Evolutionary conservation across 1,140 invertebrate species (phyloP).

Genomic region (Wasmannia auropunctata): DNA sequence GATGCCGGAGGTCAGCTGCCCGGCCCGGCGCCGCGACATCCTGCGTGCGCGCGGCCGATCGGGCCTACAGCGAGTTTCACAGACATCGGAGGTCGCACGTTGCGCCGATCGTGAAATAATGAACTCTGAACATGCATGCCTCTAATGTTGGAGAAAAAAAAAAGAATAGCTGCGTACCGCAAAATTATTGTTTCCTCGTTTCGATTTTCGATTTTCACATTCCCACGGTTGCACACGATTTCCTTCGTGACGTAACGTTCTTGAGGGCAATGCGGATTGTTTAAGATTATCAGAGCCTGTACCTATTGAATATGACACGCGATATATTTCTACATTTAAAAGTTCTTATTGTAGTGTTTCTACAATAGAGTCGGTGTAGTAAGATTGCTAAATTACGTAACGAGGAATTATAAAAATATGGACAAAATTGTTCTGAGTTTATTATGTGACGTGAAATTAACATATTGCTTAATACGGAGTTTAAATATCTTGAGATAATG

Average conservation of each 20-base stretch:
- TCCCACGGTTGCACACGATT: neutral
- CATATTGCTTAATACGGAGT: neutral
- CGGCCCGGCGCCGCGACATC: neutral
- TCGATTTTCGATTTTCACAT: neutral
- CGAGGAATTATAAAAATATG: neutral
- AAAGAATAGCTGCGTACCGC: neutral
- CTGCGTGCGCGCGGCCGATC: neutral
- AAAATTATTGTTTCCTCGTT: neutral
- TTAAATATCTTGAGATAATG: neutral
- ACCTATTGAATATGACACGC: neutral
- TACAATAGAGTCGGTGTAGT: neutral
- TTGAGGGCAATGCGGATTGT: neutral
- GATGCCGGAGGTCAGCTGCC: slow-evolving; percentile 61
- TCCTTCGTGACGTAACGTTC: neutral
- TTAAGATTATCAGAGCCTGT: neutral
- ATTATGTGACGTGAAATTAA: neutral
- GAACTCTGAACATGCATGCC: neutral
- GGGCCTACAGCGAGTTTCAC: slow-evolving; percentile 51
- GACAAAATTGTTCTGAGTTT: neutral
- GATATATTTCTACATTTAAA: neutral
- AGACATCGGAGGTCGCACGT: neutral
- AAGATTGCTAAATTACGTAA: neutral
- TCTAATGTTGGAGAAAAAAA: neutral
- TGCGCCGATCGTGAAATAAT: slow-evolving; percentile 2
- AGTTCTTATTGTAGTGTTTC: neutral